Evolutionary conservation across 2,797 vertebrate genomes (phyloP), one percentile per base, ranked within the genome.

Genomic region (Enteromius thamalakanensis): DNA sequence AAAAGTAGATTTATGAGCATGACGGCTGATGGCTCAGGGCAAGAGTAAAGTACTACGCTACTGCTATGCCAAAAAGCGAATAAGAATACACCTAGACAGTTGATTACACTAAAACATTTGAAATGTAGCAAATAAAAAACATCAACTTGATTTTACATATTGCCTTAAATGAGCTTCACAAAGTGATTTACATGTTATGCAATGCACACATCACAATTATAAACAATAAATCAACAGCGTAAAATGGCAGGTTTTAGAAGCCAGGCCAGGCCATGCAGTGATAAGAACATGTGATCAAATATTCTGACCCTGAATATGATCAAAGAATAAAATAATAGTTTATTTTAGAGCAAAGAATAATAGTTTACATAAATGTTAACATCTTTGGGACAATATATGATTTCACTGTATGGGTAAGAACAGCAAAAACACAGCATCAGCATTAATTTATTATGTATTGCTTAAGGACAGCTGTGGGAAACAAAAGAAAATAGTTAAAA

Each of bases 1-100:
- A 84, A 58, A 64, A 62, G 76, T 91, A 95, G 95, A 96, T 96
- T 95, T 95, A 95, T 96, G 94, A 92, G 92, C 87, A 89, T 87
- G 91, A 93, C 92, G 92, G 94, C 95, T 95, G 94, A 96, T 90
- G 81, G 88, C 85, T 93, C 93, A 14, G 64, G 34, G 45, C 4
- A 23, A 53, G 3, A 65, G 12, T 51, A 37, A 0, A 49, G 45
- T 67, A 32, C 23, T 49, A 14, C 15, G 15, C 15, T 70, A 47
- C n/a, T 70, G 23, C 23, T 29, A 5, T 71, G 23, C n/a, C 26
- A 49, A 2, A 29, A 26, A 47, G 12, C 17, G 11, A 26, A 70
- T 26, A 14, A 69, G 5, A 69, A 70, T 70, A 26, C 68, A 26
- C 15, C 42, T 45, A 23, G 23, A 26, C 11, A 60, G 12, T 29